phyloP scores from a whole-genome alignment of 2,888 invertebrate species.

The Lottia gigantea region DNA sequence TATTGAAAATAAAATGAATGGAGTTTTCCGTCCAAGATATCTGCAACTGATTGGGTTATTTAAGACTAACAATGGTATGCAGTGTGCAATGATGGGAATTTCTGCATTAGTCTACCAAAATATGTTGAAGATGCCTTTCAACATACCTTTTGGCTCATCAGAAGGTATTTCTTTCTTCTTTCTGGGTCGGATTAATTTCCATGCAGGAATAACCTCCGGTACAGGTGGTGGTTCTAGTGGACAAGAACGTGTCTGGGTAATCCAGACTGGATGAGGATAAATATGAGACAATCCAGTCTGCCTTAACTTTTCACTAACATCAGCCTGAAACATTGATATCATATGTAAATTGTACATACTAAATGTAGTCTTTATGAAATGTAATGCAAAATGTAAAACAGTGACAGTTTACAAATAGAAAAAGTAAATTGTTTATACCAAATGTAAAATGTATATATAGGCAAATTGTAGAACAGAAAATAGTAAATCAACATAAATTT shows the following conservation, averaged over 20 bases:
- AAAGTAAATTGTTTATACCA: not conserved
- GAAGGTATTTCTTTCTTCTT: constrained; percentile 63
- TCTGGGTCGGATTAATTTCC: constrained; percentile 67
- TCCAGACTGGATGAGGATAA: constrained; percentile 66
- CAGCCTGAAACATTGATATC: constrained; percentile 52
- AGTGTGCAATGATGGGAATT: no score
- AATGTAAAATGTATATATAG: not conserved
- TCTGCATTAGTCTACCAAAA: no score
- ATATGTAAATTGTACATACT: not conserved
- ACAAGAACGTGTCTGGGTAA: constrained; percentile 66
- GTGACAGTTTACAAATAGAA: not conserved
- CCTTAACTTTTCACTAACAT: constrained; percentile 65
- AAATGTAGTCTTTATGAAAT: no score
- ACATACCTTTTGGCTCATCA: constrained; percentile 62
- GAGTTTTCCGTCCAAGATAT: no score
- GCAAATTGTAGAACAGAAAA: no score
- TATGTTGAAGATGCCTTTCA: not conserved
- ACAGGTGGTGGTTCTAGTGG: constrained; percentile 67
- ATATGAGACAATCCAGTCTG: constrained; percentile 65
- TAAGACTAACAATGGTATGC: no score
- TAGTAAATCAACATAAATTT: no score
- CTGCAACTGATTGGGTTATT: no score
- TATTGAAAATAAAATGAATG: no score
- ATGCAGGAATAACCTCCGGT: constrained; percentile 63
- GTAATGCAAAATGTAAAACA: no score